Evolutionary conservation across 1,140 invertebrate species (phyloP).

Genomic region (Aplysia californica): DNA sequence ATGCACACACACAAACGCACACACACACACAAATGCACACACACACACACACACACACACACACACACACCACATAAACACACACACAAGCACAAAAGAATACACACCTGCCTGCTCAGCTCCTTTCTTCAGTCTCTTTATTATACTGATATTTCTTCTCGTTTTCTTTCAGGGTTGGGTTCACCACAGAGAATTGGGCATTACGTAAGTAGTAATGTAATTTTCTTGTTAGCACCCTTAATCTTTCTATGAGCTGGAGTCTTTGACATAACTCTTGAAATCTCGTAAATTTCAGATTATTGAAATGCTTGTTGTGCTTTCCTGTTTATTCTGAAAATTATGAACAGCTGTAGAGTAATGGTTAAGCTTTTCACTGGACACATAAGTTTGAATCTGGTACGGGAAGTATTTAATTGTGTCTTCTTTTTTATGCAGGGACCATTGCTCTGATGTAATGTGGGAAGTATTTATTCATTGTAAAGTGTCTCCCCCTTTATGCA

Average conservation of each 20-base stretch:
- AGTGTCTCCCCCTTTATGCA: neutral
- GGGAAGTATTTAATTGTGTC: no score
- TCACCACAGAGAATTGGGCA: conserved; percentile 22
- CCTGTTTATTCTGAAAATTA: conserved; percentile 23
- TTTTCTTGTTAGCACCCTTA: neutral
- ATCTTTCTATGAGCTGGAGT: neutral
- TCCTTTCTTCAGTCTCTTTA: no score
- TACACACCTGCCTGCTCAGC: no score
- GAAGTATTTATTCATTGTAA: no score
- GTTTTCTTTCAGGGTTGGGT: conserved; percentile 7
- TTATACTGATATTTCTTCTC: neutral
- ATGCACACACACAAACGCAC: no score
- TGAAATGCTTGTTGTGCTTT: neutral
- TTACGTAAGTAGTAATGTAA: conserved; percentile 15
- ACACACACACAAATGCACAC: no score
- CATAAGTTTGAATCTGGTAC: no score
- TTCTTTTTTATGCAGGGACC: no score
- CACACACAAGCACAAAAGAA: no score
- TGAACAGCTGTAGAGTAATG: neutral
- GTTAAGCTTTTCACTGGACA: neutral
- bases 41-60: no score
- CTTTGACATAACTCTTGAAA: neutral
- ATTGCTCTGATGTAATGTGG: no score
- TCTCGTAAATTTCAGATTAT: neutral
- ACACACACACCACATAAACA: no score